Base-by-base conservation (phyloP, 2,888 invertebrate species). In the Dermolepida albohirtum region DNA sequence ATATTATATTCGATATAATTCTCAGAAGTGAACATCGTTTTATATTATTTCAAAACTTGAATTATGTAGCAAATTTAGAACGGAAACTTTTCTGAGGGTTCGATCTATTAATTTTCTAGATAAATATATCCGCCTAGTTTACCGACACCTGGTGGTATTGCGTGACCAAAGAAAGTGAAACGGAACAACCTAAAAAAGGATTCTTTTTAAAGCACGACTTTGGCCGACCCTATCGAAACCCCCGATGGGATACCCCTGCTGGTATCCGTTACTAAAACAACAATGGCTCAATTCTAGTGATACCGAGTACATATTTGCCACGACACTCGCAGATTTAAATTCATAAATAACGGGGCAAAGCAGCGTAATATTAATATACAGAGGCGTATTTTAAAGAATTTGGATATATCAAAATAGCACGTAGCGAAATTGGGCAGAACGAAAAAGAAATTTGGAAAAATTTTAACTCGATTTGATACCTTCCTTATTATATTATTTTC, bases 81-180 rank as follows among this genome's bases (percentile, higher is more conserved):
- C 34, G 34, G 6, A 10, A 34, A 47, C 47, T 47, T 47, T 1
- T 17, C 47, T 14, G 7, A 14, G 12, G 8, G 6, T 47, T 47
- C 47, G 16, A 47, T 47, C 17, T 47, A 47, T 47, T 47, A 47
- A 47, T 47, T 47, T 47, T 8, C 47, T 10, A 47, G 47, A 47
- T 47, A 47, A 47, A 47, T 47, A 47, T 47, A 47, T 47, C 14
- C 34, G 34, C 34, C 34, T 47, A 47, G 17, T 47, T 47, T n/a
- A 47, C 47, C 47, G 47, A 47, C 47, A 14, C 47, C 47, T 34
- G 34, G 34, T 6, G 8, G 17, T 7, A 6, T 47, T 47, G 47
- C 47, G 47, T 47, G 47, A 47, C 47, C 16, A 12, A 17, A 47
- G 17, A 47, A 44, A 47, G 17, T 16, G 47, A 47, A 16, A 14